A percentile compares a stretch with the other conserved stretches of the same genome.
Conservation (phyloP, 2,113 vertebrate genomes). For the Reinhardtius hippoglossoides region DNA sequence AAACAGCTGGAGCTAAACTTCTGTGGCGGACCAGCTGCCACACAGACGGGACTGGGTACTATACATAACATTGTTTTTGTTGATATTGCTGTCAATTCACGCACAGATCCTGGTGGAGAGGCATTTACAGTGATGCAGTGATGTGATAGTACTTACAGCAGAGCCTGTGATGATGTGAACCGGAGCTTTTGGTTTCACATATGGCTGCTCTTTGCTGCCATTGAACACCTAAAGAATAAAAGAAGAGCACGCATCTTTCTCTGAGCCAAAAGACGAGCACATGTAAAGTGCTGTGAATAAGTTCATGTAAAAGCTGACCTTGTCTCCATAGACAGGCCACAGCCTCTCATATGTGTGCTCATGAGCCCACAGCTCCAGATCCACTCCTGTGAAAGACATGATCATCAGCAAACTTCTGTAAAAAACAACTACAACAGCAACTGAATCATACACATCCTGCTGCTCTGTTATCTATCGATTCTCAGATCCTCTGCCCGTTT, state of each 20-base stretch:
- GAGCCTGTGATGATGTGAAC: conserved; percentile 92
- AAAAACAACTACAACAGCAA: conserved; percentile 22
- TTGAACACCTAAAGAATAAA: conserved; percentile 84
- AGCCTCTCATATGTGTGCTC: conserved; percentile 91
- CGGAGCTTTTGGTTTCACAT: conserved; percentile 86
- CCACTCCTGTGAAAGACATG: conserved; percentile 81
- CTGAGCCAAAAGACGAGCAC: conserved; percentile 6
- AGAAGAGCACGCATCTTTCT: not conserved
- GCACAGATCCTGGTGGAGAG: conserved; percentile 24
- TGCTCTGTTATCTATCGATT: not conserved
- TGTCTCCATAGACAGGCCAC: conserved; percentile 89
- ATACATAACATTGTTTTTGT: conserved; percentile 52
- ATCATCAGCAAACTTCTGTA: not conserved
- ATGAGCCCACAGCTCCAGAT: conserved; percentile 90
- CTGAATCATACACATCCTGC: conserved; percentile 1
- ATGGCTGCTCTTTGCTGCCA: conserved; percentile 84
- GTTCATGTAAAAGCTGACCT: conserved; percentile 75
- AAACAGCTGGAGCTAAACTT: conserved; percentile 58
- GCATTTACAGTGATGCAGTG: not conserved
- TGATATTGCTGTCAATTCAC: conserved; percentile 34
- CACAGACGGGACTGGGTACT: conserved; percentile 43
- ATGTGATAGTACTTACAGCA: conserved; percentile 83
- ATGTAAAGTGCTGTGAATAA: not conserved
- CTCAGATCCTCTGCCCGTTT: conserved; percentile 33
- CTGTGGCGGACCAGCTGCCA: conserved; percentile 43